Evolutionary conservation across 2,797 vertebrate species (phyloP).

Genomic region (Chelidonichthys spinosus): DNA sequence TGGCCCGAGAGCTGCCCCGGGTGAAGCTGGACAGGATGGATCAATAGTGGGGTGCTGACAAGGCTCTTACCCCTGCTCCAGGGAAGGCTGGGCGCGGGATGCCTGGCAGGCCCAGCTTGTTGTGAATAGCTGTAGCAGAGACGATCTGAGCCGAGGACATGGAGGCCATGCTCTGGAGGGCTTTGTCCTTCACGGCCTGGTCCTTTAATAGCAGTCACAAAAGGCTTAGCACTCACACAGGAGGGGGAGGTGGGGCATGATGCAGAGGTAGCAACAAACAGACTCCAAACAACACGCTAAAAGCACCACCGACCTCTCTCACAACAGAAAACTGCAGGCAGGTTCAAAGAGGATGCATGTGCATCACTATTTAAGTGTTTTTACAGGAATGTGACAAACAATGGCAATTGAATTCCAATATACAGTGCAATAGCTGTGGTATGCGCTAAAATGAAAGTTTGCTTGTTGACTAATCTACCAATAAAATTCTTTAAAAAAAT

Average conservation of each 20-base stretch:
- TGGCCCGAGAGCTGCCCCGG: conserved; percentile 61
- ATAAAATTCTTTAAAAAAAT: conserved; percentile 55
- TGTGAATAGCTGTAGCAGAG: conserved; percentile 99
- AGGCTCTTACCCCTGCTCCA: conserved; percentile 95
- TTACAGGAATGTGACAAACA: conserved; percentile 68
- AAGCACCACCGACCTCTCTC: conserved; percentile 66
- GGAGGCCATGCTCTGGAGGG: conserved; percentile 99
- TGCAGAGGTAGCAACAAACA: conserved; percentile 76
- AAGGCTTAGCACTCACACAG: conserved; percentile 85
- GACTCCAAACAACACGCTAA: conserved; percentile 68
- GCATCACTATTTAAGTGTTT: conserved; percentile 56
- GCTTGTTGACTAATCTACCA: conserved; percentile 55
- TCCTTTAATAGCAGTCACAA: conserved; percentile 96
- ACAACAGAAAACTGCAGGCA: conserved; percentile 79
- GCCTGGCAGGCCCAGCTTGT: conserved; percentile 98
- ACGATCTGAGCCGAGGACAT: conserved; percentile 99
- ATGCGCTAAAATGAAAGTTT: conserved; percentile 70
- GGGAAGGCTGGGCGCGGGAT: conserved; percentile 97
- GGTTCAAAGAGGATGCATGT: conserved; percentile 66
- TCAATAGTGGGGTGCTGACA: conserved; percentile 63
- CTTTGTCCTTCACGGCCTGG: conserved; percentile 99
- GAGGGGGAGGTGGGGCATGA: conserved; percentile 61
- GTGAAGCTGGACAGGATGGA: conserved; percentile 68
- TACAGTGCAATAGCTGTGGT: conserved; percentile 55
- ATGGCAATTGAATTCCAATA: conserved; percentile 64